phyloP scores from a whole-genome alignment of 2,888 invertebrate species.

The Neoaliturus tenellus region DNA sequence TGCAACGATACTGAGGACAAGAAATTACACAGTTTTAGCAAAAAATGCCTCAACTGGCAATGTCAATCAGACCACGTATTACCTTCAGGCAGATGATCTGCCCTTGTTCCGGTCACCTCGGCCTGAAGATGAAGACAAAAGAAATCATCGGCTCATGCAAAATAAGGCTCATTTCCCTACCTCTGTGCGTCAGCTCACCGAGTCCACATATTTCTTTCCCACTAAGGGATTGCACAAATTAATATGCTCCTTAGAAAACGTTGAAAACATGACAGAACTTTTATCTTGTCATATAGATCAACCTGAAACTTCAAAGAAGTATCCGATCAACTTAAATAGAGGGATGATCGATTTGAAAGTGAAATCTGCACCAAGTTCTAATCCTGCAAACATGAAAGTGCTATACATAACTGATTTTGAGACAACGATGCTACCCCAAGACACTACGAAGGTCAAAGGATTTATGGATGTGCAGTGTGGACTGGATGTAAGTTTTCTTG shows the following conservation, averaged over 20 bases:
- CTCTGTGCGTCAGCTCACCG: conserved; percentile 75
- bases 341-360: conserved; percentile 52
- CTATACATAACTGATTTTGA: conserved; percentile 44
- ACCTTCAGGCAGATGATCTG: conserved; percentile 61
- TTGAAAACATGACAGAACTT: conserved; percentile 21
- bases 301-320: conserved; percentile 6
- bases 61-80: conserved; percentile 62
- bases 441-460: not conserved
- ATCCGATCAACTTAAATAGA: conserved; percentile 25
- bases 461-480: conserved; percentile 47
- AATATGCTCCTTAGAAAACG: conserved; percentile 59
- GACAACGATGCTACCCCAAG: not conserved
- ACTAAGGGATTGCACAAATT: conserved; percentile 74
- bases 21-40: conserved; percentile 75
- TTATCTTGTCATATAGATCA: conserved; percentile 49
- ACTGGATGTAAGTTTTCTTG: conserved; percentile 50
- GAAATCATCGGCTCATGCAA: conserved; percentile 58
- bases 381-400: conserved; percentile 34
- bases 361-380: conserved; percentile 49
- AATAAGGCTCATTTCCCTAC: conserved; percentile 61
- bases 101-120: conserved; percentile 58
- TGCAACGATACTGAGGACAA: conserved; percentile 73
- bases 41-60: conserved; percentile 63
- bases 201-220: conserved; percentile 78
- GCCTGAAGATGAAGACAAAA: conserved; percentile 54